Evolutionary conservation across 2,797 vertebrate genomes (phyloP).

Genomic region (Bucorvus abyssinicus): DNA sequence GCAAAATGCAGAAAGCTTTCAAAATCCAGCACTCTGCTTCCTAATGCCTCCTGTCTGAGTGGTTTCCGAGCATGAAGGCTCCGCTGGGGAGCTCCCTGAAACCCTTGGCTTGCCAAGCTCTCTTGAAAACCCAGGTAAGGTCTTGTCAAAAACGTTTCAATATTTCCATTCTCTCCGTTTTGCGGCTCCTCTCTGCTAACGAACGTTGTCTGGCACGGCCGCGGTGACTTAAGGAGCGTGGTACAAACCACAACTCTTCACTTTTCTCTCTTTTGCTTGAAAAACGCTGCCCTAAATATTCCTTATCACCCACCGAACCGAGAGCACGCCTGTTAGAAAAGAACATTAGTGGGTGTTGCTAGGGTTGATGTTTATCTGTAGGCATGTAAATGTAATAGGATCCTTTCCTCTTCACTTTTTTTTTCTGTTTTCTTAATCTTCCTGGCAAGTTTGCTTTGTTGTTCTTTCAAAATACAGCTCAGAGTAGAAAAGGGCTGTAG

Average conservation of each 20-base stretch:
- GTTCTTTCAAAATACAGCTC: background rate
- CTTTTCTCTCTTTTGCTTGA: background rate
- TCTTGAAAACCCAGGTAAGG: constrained; percentile 61
- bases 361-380: background rate
- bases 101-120: constrained; percentile 16
- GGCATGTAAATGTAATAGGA: background rate
- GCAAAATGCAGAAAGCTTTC: background rate
- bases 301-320: background rate
- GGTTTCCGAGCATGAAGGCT: constrained; percentile 5
- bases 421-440: background rate
- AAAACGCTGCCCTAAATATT: background rate
- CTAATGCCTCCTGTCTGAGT: background rate
- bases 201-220: background rate
- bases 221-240: fast-evolving
- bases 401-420: background rate
- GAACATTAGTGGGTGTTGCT: fast-evolving
- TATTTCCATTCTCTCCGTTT: background rate
- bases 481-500: background rate
- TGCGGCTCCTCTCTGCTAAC: background rate
- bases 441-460: background rate
- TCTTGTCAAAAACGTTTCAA: background rate
- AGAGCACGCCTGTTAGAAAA: background rate
- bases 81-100: background rate
- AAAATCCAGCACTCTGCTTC: background rate
- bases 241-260: background rate